Evolutionary conservation across 2,797 vertebrate genomes (phyloP), one percentile per base, ranked within the genome.

Genomic region (Euphonia xanthogaster): DNA sequence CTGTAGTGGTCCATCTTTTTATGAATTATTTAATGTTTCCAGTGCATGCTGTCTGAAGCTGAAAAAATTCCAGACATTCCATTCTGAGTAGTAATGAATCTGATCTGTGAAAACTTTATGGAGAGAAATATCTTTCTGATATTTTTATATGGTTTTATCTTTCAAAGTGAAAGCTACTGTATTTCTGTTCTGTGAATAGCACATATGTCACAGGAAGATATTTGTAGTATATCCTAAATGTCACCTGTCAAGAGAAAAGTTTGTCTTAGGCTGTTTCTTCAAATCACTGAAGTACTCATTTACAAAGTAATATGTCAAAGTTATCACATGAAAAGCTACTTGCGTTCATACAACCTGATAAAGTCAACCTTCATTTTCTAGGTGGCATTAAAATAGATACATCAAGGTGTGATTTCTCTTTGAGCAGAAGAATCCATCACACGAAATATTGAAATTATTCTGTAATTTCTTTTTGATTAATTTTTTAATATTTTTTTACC

Each of bases 291-390:
- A 67, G 30, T 79, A 63, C 23, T 90, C 15, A 53, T 88, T 90
- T 86, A 73, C 54, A 79, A 72, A 92, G 39, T 70, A 75, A 62
- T 44, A 62, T 13, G 12, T 81, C 62, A 44, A n/a, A 90, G 61
- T 82, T 92, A 78, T 53, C 63, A 35, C 23, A 31, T 48, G 17
- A 80, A 89, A 68, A 92, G 22, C 21, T 77, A 13, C 51, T 89
- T 75, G 54, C 30, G 87, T 79, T 80, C 39, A 22, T 48, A 48
- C 67, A 45, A 72, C 51, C 45, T 54, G 25, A 50, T 88, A 82
- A 94, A 93, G 45, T 83, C 67, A 86, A 44, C 57, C 35, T 92
- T 86, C 19, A 39, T 90, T 91, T 91, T 95, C 50, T 45, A 90
- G 11, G 11, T 53, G 12, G 33, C 27, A 48, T 86, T 94, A 73